Conservation (phyloP, 2,888 invertebrate species). For the Torymus tubicola region DNA sequence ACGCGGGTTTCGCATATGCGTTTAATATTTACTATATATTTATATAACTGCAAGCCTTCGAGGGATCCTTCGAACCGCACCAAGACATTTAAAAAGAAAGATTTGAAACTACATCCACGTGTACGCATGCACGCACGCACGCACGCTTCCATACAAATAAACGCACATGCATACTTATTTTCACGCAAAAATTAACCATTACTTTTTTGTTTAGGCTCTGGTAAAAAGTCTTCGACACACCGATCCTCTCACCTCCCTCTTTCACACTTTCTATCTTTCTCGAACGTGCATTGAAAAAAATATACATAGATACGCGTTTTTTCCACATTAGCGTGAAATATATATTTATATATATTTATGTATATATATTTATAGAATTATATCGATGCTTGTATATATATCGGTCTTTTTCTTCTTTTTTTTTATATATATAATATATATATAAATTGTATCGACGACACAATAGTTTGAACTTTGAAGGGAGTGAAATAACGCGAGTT, state of each 20-base stretch:
- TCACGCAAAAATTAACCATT: conserved; percentile 26
- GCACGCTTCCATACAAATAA: neutral
- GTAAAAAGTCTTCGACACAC: conserved; percentile 51
- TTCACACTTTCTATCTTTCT: conserved; percentile 26
- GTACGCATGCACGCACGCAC: conserved; percentile 2
- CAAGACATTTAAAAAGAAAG: conserved; percentile 46
- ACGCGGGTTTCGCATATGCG: conserved; percentile 52
- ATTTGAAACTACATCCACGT: conserved; percentile 28
- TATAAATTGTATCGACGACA: conserved; percentile 57
- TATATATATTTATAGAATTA: conserved; percentile 58
- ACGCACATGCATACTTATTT: too few species aligned
- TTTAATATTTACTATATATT: conserved; percentile 47
- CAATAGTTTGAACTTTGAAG: conserved; percentile 58
- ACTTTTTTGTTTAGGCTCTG: conserved; percentile 54
- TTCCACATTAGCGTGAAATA: conserved; percentile 49
- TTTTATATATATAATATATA: conserved; percentile 52
- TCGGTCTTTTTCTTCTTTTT: conserved; percentile 50
- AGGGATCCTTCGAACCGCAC: conserved; percentile 46
- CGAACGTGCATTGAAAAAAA: conserved; percentile 56
- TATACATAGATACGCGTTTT: conserved; percentile 56
- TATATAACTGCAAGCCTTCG: conserved; percentile 53
- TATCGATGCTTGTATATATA: conserved; percentile 53
- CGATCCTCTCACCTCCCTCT: conserved; percentile 30
- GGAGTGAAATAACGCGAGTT: conserved; percentile 57
- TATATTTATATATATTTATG: conserved; percentile 54